Conservation (phyloP, 2,113 vertebrate species). For the Crotalus horridus region DNA sequence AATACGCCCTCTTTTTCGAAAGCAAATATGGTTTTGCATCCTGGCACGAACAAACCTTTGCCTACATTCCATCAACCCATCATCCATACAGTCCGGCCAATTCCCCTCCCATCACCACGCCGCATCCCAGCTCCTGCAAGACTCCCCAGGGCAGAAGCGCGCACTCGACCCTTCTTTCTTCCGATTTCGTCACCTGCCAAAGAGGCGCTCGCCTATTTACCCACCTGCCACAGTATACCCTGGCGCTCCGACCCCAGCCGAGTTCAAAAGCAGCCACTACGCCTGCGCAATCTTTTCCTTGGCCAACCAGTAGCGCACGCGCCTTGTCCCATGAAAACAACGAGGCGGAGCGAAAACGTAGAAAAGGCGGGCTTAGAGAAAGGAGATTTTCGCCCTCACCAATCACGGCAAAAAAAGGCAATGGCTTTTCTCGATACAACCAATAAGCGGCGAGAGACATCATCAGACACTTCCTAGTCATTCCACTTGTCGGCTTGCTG, state of each 20-base stretch:
- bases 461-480: not conserved
- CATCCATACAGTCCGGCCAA: not conserved
- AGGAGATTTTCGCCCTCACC: not conserved
- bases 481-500: not conserved
- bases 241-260: not conserved
- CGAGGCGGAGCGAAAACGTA: not conserved
- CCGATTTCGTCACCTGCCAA: not conserved
- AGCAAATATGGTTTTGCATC: not conserved
- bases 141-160: not conserved
- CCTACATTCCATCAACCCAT: not conserved
- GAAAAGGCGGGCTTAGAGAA: not conserved
- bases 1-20: not conserved
- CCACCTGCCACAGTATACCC: conserved; percentile 2
- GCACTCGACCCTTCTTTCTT: not conserved
- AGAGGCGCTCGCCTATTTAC: not conserved
- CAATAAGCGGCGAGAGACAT: conserved; percentile 4
- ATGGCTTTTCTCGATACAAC: not conserved
- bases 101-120: not conserved
- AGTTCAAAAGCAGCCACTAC: conserved; percentile 15
- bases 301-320: conserved; percentile 30
- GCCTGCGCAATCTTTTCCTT: conserved; percentile 17
- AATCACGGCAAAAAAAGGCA: not conserved
- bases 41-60: not conserved
- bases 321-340: not conserved
- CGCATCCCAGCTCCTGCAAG: not conserved